phyloP scores from a whole-genome alignment of 2,113 vertebrate species.

The Varanus komodoensis region DNA sequence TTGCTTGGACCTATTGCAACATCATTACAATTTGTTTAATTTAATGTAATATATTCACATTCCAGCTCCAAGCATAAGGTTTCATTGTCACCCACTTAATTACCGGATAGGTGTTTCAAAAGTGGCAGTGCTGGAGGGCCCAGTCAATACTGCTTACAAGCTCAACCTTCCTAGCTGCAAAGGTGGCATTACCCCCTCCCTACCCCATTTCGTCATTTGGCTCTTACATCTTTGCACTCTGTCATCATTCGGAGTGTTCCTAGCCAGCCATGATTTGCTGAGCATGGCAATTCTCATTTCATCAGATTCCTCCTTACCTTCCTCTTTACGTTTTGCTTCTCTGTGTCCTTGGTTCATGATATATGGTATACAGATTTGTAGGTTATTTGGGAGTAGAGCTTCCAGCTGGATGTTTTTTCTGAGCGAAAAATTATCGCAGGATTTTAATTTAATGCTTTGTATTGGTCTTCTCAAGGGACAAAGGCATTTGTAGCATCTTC shows the following conservation, averaged over 20 bases:
- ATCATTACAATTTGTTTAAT: background rate
- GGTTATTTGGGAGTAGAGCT: background rate
- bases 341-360: conserved; percentile 8
- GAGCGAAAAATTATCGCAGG: background rate
- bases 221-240: conserved; percentile 21
- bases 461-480: background rate
- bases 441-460: background rate
- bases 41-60: background rate
- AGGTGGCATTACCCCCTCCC: background rate
- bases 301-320: conserved; percentile 31
- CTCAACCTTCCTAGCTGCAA: conserved; percentile 20
- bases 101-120: background rate
- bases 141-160: background rate
- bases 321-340: conserved; percentile 45
- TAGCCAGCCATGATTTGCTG: conserved; percentile 45
- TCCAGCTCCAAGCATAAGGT: background rate
- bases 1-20: background rate
- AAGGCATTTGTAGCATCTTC: background rate
- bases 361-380: background rate
- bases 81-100: background rate
- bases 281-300: conserved; percentile 11
- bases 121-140: too few species aligned
- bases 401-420: background rate
- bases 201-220: background rate
- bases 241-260: conserved; percentile 30